Percentiles rank a stretch among this genome's conserved stretches.
Evolutionary conservation across 2,888 invertebrate genomes (phyloP).

Genomic region (Eristalis arbustorum): DNA sequence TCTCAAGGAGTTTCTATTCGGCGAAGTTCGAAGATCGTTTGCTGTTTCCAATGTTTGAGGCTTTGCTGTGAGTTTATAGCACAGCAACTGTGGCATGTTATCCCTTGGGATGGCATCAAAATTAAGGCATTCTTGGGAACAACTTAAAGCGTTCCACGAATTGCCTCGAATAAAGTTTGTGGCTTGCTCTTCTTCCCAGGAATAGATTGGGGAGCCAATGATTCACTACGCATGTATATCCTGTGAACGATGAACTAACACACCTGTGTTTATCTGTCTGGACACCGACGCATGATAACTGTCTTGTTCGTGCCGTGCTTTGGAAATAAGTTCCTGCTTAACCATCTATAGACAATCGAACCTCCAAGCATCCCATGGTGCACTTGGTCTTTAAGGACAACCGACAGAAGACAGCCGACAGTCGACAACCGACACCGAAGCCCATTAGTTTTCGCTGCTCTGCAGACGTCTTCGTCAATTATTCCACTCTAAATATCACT

Average conservation of each 20-base stretch:
- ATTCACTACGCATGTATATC: neutral
- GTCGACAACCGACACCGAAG: neutral
- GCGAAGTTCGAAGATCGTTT: neutral
- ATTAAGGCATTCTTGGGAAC: neutral
- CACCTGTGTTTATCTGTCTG: neutral
- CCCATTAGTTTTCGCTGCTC: neutral
- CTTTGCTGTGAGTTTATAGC: neutral
- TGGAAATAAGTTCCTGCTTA: neutral
- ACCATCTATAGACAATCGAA: neutral
- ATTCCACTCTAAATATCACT: slow-evolving; percentile 6
- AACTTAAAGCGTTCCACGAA: neutral
- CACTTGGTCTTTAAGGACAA: neutral
- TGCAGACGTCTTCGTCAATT: slow-evolving; percentile 20
- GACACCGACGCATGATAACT: neutral
- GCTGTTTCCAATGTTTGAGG: neutral
- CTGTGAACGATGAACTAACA: neutral
- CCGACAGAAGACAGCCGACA: neutral
- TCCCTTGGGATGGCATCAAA: neutral
- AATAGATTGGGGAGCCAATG: neutral
- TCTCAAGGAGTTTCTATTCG: slow-evolving; percentile 16
- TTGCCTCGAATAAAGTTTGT: neutral
- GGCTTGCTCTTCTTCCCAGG: neutral
- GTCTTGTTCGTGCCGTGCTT: neutral
- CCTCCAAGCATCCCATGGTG: slow-evolving; percentile 10
- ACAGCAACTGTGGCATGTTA: no score